Percentiles rank a stretch among this genome's conserved stretches.
Evolutionary conservation across 2,888 invertebrate genomes (phyloP).

Genomic region (Torymus tubicola): DNA sequence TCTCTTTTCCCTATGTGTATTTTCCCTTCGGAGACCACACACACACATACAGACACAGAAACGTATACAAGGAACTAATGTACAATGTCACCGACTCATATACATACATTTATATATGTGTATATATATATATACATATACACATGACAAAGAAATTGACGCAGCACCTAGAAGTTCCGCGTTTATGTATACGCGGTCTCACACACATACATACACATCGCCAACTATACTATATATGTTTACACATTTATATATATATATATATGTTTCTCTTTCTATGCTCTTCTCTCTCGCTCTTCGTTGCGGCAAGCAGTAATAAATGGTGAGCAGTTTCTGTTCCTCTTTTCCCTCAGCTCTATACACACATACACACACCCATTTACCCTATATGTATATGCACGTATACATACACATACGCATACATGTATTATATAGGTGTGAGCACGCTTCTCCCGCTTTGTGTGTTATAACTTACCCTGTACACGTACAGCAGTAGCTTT

Average conservation of each 20-base stretch:
- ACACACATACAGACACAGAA: not conserved
- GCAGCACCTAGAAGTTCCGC: conserved; percentile 7
- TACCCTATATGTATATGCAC: not conserved
- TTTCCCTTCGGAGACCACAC: not conserved
- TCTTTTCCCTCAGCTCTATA: conserved; percentile 21
- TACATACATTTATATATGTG: not conserved
- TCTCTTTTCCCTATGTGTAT: no score
- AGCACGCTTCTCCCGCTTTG: not conserved
- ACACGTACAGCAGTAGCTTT: not conserved
- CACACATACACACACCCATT: conserved; percentile 1
- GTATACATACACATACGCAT: not conserved
- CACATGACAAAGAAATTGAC: conserved; percentile 33
- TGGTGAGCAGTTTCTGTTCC: conserved; percentile 68
- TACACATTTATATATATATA: not conserved
- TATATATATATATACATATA: not conserved
- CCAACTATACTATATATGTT: not conserved
- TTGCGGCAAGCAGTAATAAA: conserved; percentile 74
- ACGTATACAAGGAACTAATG: not conserved
- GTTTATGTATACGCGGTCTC: not conserved
- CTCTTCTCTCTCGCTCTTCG: conserved; percentile 62
- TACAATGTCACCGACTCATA: conserved; percentile 35
- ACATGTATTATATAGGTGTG: not conserved
- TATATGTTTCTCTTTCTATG: conserved; percentile 63
- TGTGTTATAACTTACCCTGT: not conserved
- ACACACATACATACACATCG: not conserved